These are phyloP conservation scores for Atrina japonica DNA, from an alignment of 2,888 invertebrate species.

Conservation along the genomic window DNA sequence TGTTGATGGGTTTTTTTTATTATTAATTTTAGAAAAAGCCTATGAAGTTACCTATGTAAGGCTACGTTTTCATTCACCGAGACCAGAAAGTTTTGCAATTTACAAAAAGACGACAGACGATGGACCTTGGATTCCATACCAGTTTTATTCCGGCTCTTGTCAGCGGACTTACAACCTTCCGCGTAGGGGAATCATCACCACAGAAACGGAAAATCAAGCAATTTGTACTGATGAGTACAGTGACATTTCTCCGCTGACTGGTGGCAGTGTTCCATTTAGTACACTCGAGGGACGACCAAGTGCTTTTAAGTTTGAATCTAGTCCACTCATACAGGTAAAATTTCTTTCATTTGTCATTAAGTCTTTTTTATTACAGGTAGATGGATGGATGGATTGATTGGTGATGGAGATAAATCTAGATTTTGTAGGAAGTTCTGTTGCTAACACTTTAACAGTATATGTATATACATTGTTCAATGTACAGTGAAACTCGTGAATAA, in stretches of 20 bases:
- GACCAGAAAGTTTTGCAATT: constrained; percentile 98
- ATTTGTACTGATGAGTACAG: constrained; percentile 99
- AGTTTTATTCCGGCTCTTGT: constrained; percentile 90
- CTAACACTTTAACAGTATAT: no score
- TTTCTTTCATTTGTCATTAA: no score
- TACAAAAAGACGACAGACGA: constrained; percentile 88
- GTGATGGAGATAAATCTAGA: no score
- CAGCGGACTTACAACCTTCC: constrained; percentile 93
- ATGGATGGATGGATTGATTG: no score
- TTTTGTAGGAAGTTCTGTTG: no score
- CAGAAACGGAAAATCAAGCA: constrained; percentile 92
- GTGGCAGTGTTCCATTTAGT: constrained; percentile 96
- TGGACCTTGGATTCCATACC: constrained; percentile 85
- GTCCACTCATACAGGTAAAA: constrained; percentile 93
- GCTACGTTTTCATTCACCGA: constrained; percentile 95
- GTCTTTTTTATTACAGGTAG: no score
- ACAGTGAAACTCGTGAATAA: no score
- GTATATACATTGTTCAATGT: no score
- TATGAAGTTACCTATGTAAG: constrained; percentile 98
- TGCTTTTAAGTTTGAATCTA: constrained; percentile 94
- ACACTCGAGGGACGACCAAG: constrained; percentile 97
- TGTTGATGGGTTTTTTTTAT: no score
- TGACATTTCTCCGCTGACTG: constrained; percentile 96
- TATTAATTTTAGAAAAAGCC: constrained; percentile 88
- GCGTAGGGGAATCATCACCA: constrained; percentile 83